Evolutionary conservation across 2,113 vertebrate genomes (phyloP), one percentile per base, ranked within the genome.

Genomic region (Nanorana parkeri): DNA sequence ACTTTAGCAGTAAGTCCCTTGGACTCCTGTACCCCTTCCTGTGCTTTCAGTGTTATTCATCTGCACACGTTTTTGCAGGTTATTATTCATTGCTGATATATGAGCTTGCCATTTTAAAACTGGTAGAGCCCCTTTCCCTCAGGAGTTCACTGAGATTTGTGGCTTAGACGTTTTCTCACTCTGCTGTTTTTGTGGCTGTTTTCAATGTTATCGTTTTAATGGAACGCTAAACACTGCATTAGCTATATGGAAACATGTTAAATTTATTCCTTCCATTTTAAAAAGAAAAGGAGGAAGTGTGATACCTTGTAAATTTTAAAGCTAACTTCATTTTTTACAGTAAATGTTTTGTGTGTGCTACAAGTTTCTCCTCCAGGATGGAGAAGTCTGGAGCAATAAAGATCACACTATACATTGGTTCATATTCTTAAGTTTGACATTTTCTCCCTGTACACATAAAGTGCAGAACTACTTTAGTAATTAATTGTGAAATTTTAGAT

Each of bases 251-350:
- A 87, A 86, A 80, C 68, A 61, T 23, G 89, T 87, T 77, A 84
- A 85, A 87, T 87, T 85, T 84, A 87, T 87, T 88, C 78, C 84
- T 89, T 90, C 83, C 81, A 86, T 66, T 11, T 82, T 65, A 58
- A 77, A 81, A 51, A 73, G 29, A 68, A 32, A 83, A 85, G 80
- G 64, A 65, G 29, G 82, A 10, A 85, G 32, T 5, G 20, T 87
- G 89, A 77, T 86, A 89, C 85, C 85, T 85, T 83, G 84, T 91
- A 89, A 89, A 90, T 89, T 91, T 91, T 88, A 88, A 89, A 89
- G 51, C 84, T 86, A 86, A 80, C 55, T 81, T 84, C 85, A 88
- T 87, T 87, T 81, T 77, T 85, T 87, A 86, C 88, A 87, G 84
- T 85, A 84, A 85, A 86, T 88, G 89, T 90, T 90, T 89, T 89